These are phyloP conservation scores for Rhadinocentrus ornatus DNA, from an alignment of 2,797 vertebrate genomes.

Conservation along the genomic window DNA sequence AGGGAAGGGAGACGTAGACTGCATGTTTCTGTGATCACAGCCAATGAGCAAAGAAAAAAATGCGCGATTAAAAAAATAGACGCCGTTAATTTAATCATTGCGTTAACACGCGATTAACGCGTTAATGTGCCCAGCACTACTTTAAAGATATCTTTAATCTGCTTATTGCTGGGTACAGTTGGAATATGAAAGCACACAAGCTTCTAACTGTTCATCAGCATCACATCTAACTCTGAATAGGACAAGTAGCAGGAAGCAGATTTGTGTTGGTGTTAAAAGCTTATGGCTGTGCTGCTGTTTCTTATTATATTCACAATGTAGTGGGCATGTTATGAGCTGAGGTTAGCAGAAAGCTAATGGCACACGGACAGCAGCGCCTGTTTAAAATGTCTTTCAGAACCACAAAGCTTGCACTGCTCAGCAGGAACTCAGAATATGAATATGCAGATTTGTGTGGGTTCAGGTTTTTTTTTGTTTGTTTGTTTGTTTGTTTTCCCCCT, in stretches of 20 bases:
- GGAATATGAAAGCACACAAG: conserved; percentile 22
- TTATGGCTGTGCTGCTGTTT: conserved; percentile 52
- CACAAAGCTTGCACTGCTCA: conserved; percentile 20
- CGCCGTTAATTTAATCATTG: too few species aligned
- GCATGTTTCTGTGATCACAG: too few species aligned
- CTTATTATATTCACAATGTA: conserved; percentile 56
- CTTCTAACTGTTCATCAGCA: conserved; percentile 8
- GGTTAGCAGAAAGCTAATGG: conserved; percentile 63
- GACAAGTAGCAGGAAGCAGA: conserved; percentile 60
- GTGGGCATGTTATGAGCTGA: conserved; percentile 49
- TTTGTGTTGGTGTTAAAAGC: conserved; percentile 63
- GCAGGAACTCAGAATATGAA: neutral
- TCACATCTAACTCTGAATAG: conserved; percentile 35
- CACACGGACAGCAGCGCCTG: conserved; percentile 44
- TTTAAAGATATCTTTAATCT: conserved; percentile 30
- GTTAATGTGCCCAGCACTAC: too few species aligned
- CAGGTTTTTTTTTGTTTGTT: conserved; percentile 34
- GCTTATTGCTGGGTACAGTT: conserved; percentile 15
- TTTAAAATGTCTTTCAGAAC: conserved; percentile 44
- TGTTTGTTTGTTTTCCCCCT: conserved; percentile 41
- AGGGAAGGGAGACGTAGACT: too few species aligned
- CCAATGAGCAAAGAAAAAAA: too few species aligned
- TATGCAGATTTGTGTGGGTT: conserved; percentile 39
- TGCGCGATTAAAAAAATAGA: too few species aligned
- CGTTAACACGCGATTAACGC: too few species aligned